Base-by-base conservation (phyloP, 1,140 invertebrate species). In the Sinella curviseta region DNA sequence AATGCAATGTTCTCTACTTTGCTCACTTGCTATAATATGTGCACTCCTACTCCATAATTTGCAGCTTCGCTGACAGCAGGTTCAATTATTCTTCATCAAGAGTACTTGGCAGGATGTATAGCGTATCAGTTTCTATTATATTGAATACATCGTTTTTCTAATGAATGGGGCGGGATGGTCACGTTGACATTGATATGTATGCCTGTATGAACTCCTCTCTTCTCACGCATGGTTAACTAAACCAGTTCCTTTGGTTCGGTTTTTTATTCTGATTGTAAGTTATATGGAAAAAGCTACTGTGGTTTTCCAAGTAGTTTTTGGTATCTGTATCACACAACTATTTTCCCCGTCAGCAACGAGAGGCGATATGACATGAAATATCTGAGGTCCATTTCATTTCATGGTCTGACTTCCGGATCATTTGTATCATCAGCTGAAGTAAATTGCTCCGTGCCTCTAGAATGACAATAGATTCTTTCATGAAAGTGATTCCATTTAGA, bases 71-170 rank as follows among this genome's bases (percentile, higher is more conserved):
- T 60, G 76, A 55, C 76, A 60, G 48, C 26, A 33, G 24, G 55
- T 60, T 60, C 54, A 77, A 77, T 77, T 77, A 39, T 57, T 77
- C 76, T 77, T 77, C 76, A 77, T 77, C 54, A 77, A 77, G 48
- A 39, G 28, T 60, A 2, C 48, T 20, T 33, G 8, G 20, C 76
- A 77, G 76, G 14, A 39, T 33, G 20, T 16, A 60, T 26, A 60
- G 57, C 57, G 3, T 60, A 8, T 60, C 57, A 12, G 57, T 16
- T 60, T 26, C 57, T 60, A 17, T 60, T 26, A 14, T 48, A 12
- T 48, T 48, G 20, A 12, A 48, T 48, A 48, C 39, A 12, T 48
- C 39, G n/a, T 48, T 48, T 17, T 48, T 26, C 14, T 60, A 26
- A 26, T 70, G 26, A 70, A 70, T 70, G 65, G 31, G 26, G 65